Evolutionary conservation across 1,140 invertebrate species (phyloP).

Genomic region (Chlorops oryzae): DNA sequence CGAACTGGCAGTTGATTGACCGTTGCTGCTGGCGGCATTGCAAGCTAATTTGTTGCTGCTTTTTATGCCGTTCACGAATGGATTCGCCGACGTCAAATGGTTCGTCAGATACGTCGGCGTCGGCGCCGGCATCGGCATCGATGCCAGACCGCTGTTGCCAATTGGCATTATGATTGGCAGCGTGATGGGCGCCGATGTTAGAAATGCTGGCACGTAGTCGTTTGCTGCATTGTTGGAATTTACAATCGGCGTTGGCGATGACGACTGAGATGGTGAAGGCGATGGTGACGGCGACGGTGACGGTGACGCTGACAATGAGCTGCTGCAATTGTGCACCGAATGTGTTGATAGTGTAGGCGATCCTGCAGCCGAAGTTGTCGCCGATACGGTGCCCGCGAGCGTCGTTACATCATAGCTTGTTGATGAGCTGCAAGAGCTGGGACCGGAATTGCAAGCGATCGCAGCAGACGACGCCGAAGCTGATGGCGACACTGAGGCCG

Average conservation of each 20-base stretch:
- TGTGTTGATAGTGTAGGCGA: not conserved
- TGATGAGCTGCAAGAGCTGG: conserved; percentile 12
- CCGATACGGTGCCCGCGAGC: conserved; percentile 2
- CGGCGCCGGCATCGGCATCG: conserved; percentile 15
- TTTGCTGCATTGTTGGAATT: conserved; percentile 4
- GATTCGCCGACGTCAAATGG: not conserved
- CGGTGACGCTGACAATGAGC: conserved; percentile 9
- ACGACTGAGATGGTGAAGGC: not conserved
- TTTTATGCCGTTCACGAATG: not conserved
- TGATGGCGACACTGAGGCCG: too few relatives aligned
- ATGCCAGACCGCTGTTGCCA: conserved; percentile 16
- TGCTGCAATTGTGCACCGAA: not conserved
- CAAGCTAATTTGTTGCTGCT: too few relatives aligned
- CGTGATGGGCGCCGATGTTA: conserved; percentile 33
- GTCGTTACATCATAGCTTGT: conserved; percentile 16
- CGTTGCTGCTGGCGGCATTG: conserved; percentile 5
- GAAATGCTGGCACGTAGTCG: conserved; percentile 33
- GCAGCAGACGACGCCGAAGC: too few relatives aligned
- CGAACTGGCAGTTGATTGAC: conserved; percentile 22
- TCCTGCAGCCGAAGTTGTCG: conserved; percentile 3
- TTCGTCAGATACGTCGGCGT: not conserved
- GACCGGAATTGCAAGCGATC: conserved; percentile 14
- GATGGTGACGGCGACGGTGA: conserved; percentile 8
- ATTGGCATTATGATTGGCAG: conserved; percentile 30
- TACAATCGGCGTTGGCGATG: not conserved